Conservation (phyloP, 2,797 vertebrate species). For the Pelobates cultripes region DNA sequence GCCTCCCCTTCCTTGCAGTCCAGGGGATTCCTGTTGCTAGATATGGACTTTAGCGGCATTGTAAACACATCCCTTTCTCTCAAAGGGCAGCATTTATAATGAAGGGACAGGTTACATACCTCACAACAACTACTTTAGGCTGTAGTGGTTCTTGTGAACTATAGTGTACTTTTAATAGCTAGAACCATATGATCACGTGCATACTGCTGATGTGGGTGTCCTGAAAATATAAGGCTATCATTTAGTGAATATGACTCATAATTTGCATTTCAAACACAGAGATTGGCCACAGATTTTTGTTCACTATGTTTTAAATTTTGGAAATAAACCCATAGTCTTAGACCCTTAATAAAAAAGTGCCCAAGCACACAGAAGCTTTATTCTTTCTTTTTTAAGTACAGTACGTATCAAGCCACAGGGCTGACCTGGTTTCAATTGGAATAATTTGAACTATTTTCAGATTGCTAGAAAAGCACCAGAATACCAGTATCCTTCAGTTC, state of each 20-base stretch:
- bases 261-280: not conserved
- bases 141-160: no score
- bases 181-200: no score
- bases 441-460: not conserved
- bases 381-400: not conserved
- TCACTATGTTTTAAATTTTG: not conserved
- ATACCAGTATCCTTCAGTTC: not conserved
- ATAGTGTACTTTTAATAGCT: no score
- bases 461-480: not conserved
- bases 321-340: not conserved
- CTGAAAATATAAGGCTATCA: not conserved
- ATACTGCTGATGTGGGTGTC: no score
- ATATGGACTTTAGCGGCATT: no score
- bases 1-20: no score
- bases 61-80: no score
- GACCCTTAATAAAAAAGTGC: not conserved
- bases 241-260: not conserved
- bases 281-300: not conserved
- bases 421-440: constrained; percentile 2
- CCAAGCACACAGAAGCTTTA: not conserved
- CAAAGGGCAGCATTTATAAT: no score
- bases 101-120: no score
- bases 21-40: no score
- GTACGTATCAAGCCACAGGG: constrained; percentile 1
- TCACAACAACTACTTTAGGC: no score